phyloP scores from a whole-genome alignment of 2,888 invertebrate species.

The Eurytoma californica region DNA sequence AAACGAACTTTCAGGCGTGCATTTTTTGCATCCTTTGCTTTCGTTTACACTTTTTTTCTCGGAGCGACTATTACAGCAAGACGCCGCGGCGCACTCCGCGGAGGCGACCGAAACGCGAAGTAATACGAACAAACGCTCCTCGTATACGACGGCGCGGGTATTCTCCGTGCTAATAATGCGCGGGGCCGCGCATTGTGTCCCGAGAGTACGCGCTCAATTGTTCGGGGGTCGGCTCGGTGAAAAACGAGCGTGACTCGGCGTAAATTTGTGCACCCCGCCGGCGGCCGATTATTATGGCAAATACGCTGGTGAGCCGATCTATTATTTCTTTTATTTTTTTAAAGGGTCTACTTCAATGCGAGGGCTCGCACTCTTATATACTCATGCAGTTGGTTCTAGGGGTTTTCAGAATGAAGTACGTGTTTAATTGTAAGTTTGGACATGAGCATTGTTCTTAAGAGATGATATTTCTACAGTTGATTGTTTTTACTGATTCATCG shows the following conservation, averaged over 20 bases:
- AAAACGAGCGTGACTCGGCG: conserved; percentile 23
- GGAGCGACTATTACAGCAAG: no score
- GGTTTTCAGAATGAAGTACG: background rate
- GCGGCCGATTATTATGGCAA: conserved; percentile 31
- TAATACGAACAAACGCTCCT: no score
- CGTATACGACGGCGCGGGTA: no score
- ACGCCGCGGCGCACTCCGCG: no score
- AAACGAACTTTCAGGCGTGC: no score
- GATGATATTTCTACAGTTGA: no score
- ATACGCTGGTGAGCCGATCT: background rate
- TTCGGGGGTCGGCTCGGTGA: background rate
- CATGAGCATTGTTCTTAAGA: background rate
- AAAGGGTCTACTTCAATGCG: background rate
- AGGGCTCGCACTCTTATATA: background rate
- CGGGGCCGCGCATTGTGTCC: conserved; percentile 10
- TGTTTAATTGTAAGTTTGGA: conserved; percentile 21
- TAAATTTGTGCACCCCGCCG: conserved; percentile 7
- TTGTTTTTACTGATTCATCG: no score
- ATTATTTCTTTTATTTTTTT: background rate
- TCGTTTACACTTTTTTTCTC: no score
- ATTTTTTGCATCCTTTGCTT: no score
- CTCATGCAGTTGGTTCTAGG: no score
- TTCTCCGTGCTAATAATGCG: conserved; percentile 19
- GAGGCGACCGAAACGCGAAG: no score
- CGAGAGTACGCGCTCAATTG: background rate